Conservation (phyloP, 2,888 invertebrate species). For the Sminthurinus aureus region DNA sequence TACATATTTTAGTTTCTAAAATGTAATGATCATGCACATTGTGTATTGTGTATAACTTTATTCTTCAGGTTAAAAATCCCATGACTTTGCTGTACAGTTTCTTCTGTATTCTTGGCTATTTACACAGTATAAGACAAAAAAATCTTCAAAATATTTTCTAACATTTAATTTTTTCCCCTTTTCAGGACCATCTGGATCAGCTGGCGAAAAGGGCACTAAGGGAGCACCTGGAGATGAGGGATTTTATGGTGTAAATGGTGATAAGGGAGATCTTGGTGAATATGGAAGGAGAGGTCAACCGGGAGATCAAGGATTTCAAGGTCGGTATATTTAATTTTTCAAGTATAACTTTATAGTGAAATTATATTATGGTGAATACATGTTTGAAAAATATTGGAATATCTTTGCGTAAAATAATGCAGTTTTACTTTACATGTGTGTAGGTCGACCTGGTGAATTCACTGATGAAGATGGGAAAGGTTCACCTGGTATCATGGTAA, state of each 20-base stretch:
- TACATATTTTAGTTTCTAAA: no score
- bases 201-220: conserved; percentile 71
- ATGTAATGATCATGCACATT: conserved; percentile 11
- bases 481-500: conserved; percentile 48
- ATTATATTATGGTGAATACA: no score
- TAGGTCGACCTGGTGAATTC: conserved; percentile 69
- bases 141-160: no score
- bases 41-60: no score
- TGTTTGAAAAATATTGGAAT: no score
- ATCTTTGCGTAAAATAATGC: no score
- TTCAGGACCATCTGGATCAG: conserved; percentile 67
- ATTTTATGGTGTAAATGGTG: conserved; percentile 74
- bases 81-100: no score
- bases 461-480: conserved; percentile 63
- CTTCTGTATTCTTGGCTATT: no score
- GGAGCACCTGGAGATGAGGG: conserved; percentile 84
- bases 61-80: no score
- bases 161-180: no score
- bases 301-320: conserved; percentile 65
- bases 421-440: neutral
- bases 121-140: no score
- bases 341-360: no score
- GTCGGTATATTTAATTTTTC: conserved; percentile 3
- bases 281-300: conserved; percentile 69
- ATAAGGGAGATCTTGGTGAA: conserved; percentile 72